Evolutionary conservation across 2,888 invertebrate species (phyloP).

Genomic region (Osmoderma eremita): DNA sequence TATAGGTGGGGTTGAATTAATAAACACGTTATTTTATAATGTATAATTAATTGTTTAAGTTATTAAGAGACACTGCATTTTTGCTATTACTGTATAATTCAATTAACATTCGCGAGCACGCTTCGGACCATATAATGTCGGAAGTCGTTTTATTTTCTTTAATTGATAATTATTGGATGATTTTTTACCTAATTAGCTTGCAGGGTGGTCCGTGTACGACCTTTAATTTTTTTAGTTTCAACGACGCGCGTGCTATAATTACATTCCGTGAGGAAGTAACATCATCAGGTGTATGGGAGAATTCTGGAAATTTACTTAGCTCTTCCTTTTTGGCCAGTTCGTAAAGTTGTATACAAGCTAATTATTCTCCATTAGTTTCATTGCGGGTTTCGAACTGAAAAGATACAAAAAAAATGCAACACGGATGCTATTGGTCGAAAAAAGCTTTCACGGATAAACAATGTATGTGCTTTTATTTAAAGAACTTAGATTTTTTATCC

Average conservation of each 20-base stretch:
- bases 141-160: conserved; percentile 57
- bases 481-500: no score
- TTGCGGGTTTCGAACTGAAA: background rate
- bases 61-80: conserved; percentile 50
- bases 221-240: conserved; percentile 27
- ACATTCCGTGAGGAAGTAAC: conserved; percentile 19
- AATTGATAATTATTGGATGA: conserved; percentile 62
- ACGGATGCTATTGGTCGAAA: no score
- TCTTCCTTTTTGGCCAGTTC: conserved; percentile 1
- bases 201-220: conserved; percentile 56
- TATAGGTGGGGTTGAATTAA: conserved; percentile 48
- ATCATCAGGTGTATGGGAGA: conserved; percentile 23
- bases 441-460: no score
- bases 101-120: conserved; percentile 53
- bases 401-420: no score
- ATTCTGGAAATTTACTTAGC: conserved; percentile 23
- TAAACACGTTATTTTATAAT: conserved; percentile 51
- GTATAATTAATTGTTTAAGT: conserved; percentile 54
- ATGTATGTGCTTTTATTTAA: no score
- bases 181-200: conserved; percentile 60
- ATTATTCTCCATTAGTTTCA: conserved; percentile 21
- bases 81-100: conserved; percentile 52
- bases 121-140: conserved; percentile 37
- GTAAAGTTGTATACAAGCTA: conserved; percentile 12
- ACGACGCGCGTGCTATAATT: conserved; percentile 30